Base-by-base conservation (phyloP, 1,140 invertebrate genomes). In the Lepidurus apus region DNA sequence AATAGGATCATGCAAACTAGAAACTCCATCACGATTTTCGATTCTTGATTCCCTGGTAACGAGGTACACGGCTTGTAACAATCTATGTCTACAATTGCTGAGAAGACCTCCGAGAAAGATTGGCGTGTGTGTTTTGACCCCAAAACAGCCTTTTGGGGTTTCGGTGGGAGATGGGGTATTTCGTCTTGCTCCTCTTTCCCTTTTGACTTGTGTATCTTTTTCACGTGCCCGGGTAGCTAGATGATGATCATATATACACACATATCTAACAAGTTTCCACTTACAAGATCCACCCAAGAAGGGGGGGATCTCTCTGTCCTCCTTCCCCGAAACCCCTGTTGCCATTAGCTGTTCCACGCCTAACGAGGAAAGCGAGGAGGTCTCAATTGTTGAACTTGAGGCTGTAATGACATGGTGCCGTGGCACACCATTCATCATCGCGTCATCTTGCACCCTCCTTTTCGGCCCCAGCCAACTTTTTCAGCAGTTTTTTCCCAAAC, bases 371-470 rank as follows among this genome's bases (percentile, higher is more conserved):
- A n/a, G 53, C 53, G 53, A 65, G 53, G 53, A 65, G 53, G 53
- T 65, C 53, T 65, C 53, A 65, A 65, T 65, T 65, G 53, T 65
- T 65, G 53, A 65, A 65, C 53, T 65, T 65, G 53, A 65, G 21
- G 53, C 53, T 21, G 53, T 65, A 65, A 65, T 65, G 53, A 65
- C 53, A 65, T 65, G 53, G n/a, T 65, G 53, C 53, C 53, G 53
- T n/a, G 53, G 53, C 53, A 65, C 53, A n/a, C 13, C 53, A 65
- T 65, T 65, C 53, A 65, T 65, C 53, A 65, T 65, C n/a, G n/a
- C 53, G 53, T 65, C 53, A 65, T 65, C 53, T 21, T 65, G 53
- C 53, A 65, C 53, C 53, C 53, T 65, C 53, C 53, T 65, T 65
- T 17, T 65, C 53, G 17, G 8, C 9, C 53, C 53, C 53, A 13